Percentiles rank a stretch among this genome's conserved stretches.
These are phyloP conservation scores for Priocnemis perturbator DNA, from an alignment of 2,888 invertebrate species.

Conservation along the genomic window DNA sequence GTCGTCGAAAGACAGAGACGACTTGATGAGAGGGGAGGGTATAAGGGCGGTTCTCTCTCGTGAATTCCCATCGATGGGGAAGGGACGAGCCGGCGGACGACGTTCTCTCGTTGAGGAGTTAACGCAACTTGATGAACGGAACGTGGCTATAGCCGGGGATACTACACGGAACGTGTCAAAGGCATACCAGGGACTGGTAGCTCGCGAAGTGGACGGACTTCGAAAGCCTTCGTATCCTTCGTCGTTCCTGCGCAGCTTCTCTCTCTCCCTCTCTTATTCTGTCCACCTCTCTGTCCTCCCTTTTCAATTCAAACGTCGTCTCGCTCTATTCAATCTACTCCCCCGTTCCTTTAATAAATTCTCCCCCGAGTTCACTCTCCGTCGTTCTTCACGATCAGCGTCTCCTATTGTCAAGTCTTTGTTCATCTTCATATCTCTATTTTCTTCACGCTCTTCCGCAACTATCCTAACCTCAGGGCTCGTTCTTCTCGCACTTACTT, in stretches of 20 bases:
- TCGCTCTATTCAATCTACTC: no score
- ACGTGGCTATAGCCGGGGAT: constrained; percentile 26
- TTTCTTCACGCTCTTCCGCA: no score
- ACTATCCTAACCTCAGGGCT: neutral
- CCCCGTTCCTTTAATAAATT: no score
- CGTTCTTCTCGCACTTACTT: neutral
- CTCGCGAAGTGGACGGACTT: constrained; percentile 35
- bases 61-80: neutral
- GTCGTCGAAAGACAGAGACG: neutral
- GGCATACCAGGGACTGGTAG: constrained; percentile 22
- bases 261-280: neutral
- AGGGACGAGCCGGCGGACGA: neutral
- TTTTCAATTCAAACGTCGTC: no score
- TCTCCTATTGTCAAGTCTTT: no score
- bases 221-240: constrained; percentile 12
- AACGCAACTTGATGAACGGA: constrained; percentile 35
- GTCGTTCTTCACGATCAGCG: no score
- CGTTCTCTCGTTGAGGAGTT: constrained; percentile 36
- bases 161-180: constrained; percentile 34
- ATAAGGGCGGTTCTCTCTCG: neutral
- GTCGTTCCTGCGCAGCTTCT: no score
- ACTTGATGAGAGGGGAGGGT: neutral
- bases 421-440: no score
- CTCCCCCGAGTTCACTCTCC: no score
- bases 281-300: no score